Percentiles rank a stretch among this genome's conserved stretches.
Conservation (phyloP, 53 echinoderm and acorn worm species). For the Mesocentrotus franciscanus region DNA sequence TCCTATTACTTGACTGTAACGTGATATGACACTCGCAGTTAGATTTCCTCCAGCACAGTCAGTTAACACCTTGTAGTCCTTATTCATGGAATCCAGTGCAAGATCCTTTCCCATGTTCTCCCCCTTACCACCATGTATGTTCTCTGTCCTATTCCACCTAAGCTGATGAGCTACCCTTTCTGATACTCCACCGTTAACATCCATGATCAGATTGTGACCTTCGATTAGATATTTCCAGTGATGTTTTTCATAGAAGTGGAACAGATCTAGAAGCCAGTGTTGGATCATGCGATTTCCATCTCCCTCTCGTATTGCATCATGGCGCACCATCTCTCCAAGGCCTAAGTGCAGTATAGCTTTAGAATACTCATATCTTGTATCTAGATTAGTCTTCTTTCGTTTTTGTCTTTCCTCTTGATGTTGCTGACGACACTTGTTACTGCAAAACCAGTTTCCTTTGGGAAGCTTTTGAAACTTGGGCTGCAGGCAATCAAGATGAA, state of each 20-base stretch:
- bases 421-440: not conserved
- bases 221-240: constrained; percentile 49
- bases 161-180: constrained; percentile 21
- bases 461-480: not conserved
- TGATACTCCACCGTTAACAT: constrained; percentile 48
- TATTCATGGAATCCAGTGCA: too few species aligned
- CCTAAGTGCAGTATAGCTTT: constrained; percentile 5
- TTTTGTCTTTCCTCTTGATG: not conserved
- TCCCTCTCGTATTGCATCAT: constrained; percentile 37
- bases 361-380: constrained; percentile 10
- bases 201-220: constrained; percentile 47
- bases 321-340: constrained; percentile 26
- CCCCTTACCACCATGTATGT: constrained; percentile 19
- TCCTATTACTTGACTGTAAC: constrained; percentile 28
- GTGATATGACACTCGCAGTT: not conserved
- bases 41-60: not conserved
- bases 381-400: not conserved
- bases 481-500: not conserved
- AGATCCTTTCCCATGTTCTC: constrained; percentile 11
- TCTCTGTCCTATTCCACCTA: constrained; percentile 41
- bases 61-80: not conserved
- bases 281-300: constrained; percentile 10
- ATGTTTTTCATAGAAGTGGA: not conserved
- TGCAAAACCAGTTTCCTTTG: constrained; percentile 21
- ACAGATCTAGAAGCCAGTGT: constrained; percentile 6